phyloP scores from a whole-genome alignment of 2,113 vertebrate species.

The Hirundichthys speculiger region DNA sequence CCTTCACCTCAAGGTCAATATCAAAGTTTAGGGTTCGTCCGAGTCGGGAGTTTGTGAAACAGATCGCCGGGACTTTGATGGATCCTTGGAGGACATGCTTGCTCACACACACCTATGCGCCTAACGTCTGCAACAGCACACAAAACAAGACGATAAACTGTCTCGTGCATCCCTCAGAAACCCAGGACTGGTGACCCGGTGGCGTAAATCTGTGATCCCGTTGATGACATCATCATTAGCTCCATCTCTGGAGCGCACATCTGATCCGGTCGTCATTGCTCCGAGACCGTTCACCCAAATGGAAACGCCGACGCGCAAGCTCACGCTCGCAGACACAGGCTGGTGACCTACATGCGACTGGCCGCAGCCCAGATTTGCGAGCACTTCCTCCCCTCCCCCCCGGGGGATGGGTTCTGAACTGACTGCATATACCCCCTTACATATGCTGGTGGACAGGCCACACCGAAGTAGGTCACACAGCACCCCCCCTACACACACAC shows the following conservation, averaged over 20 bases:
- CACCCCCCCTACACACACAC: slow-evolving; percentile 20
- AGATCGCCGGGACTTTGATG: slow-evolving; percentile 17
- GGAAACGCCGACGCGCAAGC: slow-evolving; percentile 46
- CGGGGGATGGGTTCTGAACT: slow-evolving; percentile 63
- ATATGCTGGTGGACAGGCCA: slow-evolving; percentile 45
- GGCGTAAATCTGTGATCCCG: slow-evolving; percentile 39
- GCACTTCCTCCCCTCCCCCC: slow-evolving; percentile 63
- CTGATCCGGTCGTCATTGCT: slow-evolving; percentile 49
- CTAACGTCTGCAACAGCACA: slow-evolving; percentile 27
- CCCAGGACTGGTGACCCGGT: background rate
- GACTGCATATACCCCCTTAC: slow-evolving; percentile 55
- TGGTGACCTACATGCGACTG: slow-evolving; percentile 81
- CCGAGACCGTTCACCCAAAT: slow-evolving; percentile 52
- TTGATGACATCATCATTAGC: slow-evolving; percentile 54
- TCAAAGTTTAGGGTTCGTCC: slow-evolving; percentile 19
- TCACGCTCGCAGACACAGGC: slow-evolving; percentile 56
- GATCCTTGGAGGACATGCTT: slow-evolving; percentile 25
- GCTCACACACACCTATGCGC: background rate
- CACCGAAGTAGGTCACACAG: slow-evolving; percentile 66
- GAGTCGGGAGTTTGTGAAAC: no score
- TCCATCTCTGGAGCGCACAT: slow-evolving; percentile 41
- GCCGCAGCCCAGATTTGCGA: slow-evolving; percentile 69
- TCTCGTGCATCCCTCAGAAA: slow-evolving; percentile 1
- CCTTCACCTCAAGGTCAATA: slow-evolving; percentile 67
- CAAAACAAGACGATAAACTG: no score